phyloP scores from a whole-genome alignment of 1,140 invertebrate species.

The Drosophila hydei region DNA sequence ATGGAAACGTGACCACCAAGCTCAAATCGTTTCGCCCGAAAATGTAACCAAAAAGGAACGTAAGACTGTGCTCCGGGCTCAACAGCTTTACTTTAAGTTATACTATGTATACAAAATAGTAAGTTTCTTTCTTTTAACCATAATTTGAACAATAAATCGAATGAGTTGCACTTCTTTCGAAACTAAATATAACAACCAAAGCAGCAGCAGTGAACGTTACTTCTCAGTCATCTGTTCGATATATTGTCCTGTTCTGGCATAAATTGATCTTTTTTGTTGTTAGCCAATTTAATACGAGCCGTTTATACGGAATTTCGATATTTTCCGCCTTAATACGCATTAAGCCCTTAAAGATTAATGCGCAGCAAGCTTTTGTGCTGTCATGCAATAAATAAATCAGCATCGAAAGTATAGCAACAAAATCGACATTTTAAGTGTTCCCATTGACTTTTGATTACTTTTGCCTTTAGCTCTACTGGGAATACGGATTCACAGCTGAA shows the following conservation, averaged over 20 bases:
- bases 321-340: slow-evolving; percentile 2
- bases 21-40: slow-evolving; percentile 42
- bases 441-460: slow-evolving; percentile 74
- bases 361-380: slow-evolving; percentile 1
- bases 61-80: not conserved
- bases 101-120: slow-evolving; percentile 7
- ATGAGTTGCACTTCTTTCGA: not conserved
- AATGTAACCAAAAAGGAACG: slow-evolving; percentile 12
- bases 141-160: not conserved
- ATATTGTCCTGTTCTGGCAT: not conserved
- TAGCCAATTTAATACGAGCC: not conserved
- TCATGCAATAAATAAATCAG: slow-evolving; percentile 72
- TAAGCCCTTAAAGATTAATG: slow-evolving; percentile 15
- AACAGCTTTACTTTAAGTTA: slow-evolving; percentile 1
- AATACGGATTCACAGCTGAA: slow-evolving; percentile 8
- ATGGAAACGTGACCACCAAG: slow-evolving; percentile 73
- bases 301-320: not conserved
- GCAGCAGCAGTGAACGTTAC: too few species aligned
- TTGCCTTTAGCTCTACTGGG: slow-evolving; percentile 27
- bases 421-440: slow-evolving; percentile 74
- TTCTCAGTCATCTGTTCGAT: not conserved
- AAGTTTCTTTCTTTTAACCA: not conserved
- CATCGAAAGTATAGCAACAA: slow-evolving; percentile 59
- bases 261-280: not conserved
- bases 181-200: not conserved